phyloP scores from a whole-genome alignment of 2,888 invertebrate species.

The Boloria selene region DNA sequence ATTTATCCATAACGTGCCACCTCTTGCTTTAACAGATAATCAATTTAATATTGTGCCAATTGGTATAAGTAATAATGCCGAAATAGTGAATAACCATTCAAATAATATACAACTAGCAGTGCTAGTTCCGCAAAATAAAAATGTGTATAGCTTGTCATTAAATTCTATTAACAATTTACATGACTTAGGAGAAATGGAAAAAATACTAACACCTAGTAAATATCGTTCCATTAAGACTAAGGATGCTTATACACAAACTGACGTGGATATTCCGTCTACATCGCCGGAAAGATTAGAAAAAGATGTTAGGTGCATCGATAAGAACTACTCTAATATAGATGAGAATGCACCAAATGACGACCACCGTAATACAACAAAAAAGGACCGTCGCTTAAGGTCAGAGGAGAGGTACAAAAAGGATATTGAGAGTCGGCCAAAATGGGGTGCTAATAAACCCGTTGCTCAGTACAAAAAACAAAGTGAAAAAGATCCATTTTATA shows the following conservation, averaged over 20 bases:
- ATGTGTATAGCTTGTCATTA: conserved; percentile 71
- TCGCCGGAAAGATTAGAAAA: conserved; percentile 64
- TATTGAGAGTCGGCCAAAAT: conserved; percentile 86
- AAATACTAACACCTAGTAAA: conserved; percentile 73
- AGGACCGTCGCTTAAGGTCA: conserved; percentile 78
- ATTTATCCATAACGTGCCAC: conserved; percentile 72
- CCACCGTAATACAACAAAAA: conserved; percentile 74
- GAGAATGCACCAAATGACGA: conserved; percentile 78
- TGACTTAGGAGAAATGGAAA: conserved; percentile 61
- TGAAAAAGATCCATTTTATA: conserved; percentile 93
- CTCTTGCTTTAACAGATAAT: conserved; percentile 67
- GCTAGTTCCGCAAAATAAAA: conserved; percentile 80
- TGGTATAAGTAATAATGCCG: conserved; percentile 65
- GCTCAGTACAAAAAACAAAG: conserved; percentile 94
- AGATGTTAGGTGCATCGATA: conserved; percentile 73
- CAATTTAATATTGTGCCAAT: conserved; percentile 76
- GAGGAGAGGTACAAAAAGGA: conserved; percentile 81
- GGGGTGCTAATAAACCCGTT: conserved; percentile 89
- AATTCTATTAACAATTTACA: conserved; percentile 64
- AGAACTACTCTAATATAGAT: conserved; percentile 77
- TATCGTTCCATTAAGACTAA: conserved; percentile 76
- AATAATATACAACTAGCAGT: conserved; percentile 84
- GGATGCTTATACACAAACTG: conserved; percentile 88
- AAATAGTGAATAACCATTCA: conserved; percentile 65
- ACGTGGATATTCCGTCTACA: conserved; percentile 57